Evolutionary conservation across 2,113 vertebrate genomes (phyloP), one percentile per base, ranked within the genome.

Genomic region (Urocolius indicus): DNA sequence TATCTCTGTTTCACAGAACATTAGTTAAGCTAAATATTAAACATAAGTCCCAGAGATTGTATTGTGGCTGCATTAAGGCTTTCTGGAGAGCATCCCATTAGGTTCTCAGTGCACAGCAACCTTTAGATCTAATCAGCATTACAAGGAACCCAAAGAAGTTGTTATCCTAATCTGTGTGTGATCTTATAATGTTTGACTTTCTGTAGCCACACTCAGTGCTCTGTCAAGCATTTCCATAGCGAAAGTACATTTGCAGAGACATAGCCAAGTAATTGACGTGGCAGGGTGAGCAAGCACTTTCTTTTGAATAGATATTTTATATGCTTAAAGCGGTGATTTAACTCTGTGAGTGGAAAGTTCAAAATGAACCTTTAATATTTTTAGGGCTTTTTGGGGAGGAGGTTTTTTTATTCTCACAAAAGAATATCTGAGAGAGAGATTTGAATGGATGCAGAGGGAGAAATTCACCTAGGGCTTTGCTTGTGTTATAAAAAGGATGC

Each of bases 1-100:
- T 74, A 80, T 90, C 71, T 46, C 59, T 90, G 74, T 94, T 97
- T 97, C 96, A 91, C 95, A 97, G 87, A 95, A 95, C 93, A 95
- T 95, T 94, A 86, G 67, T 94, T 95, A 95, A 80, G 61, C 55
- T 75, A 45, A 92, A 90, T 93, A 87, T 92, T 95, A 97, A 97
- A 97, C 90, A 92, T 69, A 86, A 93, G 83, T 86, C 83, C 29
- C 57, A 78, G 83, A 89, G 89, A 86, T 68, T 84, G 76, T 51
- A 19, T 61, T 84, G 85, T 85, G 79, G 36, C 48, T 0, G 0
- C 79, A 65, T 86, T 77, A 86, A 74, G 82, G 75, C 52, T 87
- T 95, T 93, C 79, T 88, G 90, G 68, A 96, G 79, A 89, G 58
- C 26, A 72, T 90, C 76, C 79, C 82, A 36, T 58, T 90, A 52